A percentile compares a stretch with the other conserved stretches of the same genome.
Evolutionary conservation across 2,113 vertebrate genomes (phyloP).

Genomic region (Alligator sinensis): DNA sequence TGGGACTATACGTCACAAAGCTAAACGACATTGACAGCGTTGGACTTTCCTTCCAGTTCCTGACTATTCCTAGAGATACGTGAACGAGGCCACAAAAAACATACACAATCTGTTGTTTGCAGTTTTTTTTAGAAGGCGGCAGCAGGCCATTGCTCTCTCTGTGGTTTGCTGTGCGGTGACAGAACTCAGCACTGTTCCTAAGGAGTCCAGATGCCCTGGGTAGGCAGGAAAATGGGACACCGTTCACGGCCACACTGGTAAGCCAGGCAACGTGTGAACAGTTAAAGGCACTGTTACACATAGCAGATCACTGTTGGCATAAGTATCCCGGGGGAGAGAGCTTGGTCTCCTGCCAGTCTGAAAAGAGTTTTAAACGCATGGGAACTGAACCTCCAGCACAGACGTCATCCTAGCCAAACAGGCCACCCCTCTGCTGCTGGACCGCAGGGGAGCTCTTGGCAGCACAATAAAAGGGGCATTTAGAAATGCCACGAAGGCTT

Average conservation of each 20-base stretch:
- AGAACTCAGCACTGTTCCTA: neutral
- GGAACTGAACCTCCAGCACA: conserved; percentile 37
- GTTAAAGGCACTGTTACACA: neutral
- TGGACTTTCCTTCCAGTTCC: neutral
- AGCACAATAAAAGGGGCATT: conserved; percentile 58
- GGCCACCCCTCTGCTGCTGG: conserved; percentile 25
- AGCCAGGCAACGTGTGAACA: neutral
- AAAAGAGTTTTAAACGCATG: conserved; percentile 34
- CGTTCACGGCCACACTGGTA: rapidly evolving
- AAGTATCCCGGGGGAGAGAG: neutral
- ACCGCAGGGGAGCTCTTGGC: conserved; percentile 48
- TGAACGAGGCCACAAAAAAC: no score
- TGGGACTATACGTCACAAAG: neutral
- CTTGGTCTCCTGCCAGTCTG: conserved; percentile 25
- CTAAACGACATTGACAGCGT: neutral
- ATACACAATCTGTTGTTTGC: neutral
- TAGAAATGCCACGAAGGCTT: neutral
- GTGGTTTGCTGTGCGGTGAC: neutral
- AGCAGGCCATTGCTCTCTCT: neutral
- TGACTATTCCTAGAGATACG: neutral
- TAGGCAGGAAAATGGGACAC: neutral
- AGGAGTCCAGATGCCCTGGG: neutral
- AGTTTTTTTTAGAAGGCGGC: neutral
- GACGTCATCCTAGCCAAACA: conserved; percentile 1
- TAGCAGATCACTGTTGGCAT: neutral